Conservation (phyloP, 2,797 vertebrate genomes). For the Falco concolor region DNA sequence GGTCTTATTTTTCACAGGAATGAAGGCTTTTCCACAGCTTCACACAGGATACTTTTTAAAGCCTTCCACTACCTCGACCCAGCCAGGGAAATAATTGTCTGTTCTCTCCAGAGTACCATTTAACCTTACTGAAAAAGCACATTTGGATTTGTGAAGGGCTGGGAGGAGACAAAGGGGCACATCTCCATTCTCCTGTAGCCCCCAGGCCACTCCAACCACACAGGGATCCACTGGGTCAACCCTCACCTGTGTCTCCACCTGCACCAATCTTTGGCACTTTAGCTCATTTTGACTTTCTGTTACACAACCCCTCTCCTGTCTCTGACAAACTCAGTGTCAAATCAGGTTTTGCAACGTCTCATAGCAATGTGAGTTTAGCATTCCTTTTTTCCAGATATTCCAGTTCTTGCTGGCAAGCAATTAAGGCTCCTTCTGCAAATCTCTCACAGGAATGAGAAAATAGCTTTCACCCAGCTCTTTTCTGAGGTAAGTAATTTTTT, state of each 20-base stretch:
- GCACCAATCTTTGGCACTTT: not conserved
- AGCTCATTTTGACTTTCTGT: not conserved
- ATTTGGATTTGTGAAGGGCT: not conserved
- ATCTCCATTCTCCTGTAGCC: not conserved
- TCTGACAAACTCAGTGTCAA: not conserved
- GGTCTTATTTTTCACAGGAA: not conserved
- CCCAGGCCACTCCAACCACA: not conserved
- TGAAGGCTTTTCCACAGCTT: not conserved
- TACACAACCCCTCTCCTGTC: not conserved
- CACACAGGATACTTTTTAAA: not conserved
- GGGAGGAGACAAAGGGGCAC: not conserved
- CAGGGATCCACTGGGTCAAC: not conserved
- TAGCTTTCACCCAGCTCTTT: not conserved
- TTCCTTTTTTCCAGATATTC: not conserved
- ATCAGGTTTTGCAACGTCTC: not conserved
- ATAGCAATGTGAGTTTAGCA: not conserved
- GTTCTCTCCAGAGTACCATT: not conserved
- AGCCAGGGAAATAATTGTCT: not conserved
- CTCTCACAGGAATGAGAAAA: not conserved
- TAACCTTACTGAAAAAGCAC: not conserved
- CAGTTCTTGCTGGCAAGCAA: not conserved
- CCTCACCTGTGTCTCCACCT: not conserved
- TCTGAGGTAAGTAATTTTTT: not conserved
- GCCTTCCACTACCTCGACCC: not conserved
- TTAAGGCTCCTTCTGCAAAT: not conserved